Conservation (phyloP, 2,888 invertebrate species). For the Pyrochroa serraticornis region DNA sequence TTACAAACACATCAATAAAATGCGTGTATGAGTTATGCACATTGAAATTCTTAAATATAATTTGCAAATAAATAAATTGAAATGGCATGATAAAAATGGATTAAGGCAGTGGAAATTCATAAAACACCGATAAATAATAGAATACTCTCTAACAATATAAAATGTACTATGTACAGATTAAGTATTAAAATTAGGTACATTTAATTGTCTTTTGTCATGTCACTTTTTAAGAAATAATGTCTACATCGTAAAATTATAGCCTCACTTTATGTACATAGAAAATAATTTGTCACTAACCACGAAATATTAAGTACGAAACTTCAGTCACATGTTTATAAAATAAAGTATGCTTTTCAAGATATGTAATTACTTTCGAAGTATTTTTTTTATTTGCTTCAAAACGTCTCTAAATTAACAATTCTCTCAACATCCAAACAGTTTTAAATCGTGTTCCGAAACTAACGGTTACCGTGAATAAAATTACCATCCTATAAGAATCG, state of each 20-base stretch:
- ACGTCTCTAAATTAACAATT: background rate
- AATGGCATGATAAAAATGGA: slow-evolving; percentile 50
- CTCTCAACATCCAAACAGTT: background rate
- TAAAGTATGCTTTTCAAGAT: slow-evolving; percentile 6
- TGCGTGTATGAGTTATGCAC: slow-evolving; percentile 31
- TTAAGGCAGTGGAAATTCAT: slow-evolving; percentile 50
- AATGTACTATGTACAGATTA: slow-evolving; percentile 50
- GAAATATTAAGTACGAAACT: slow-evolving; percentile 40
- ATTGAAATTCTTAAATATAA: slow-evolving; percentile 26
- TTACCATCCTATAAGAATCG: slow-evolving; percentile 44
- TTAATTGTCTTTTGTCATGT: slow-evolving; percentile 50
- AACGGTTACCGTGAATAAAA: background rate
- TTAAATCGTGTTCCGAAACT: too few relatives aligned
- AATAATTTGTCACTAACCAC: slow-evolving; percentile 42
- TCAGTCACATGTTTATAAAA: slow-evolving; percentile 32
- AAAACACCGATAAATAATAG: slow-evolving; percentile 49
- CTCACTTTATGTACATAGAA: slow-evolving; percentile 37
- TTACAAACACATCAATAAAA: slow-evolving; percentile 29
- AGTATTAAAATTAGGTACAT: slow-evolving; percentile 55
- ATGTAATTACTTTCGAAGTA: slow-evolving; percentile 1
- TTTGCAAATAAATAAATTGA: slow-evolving; percentile 41
- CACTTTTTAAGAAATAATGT: slow-evolving; percentile 32
- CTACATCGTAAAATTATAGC: slow-evolving; percentile 36
- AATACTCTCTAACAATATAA: slow-evolving; percentile 47
- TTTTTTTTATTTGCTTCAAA: background rate